Evolutionary conservation across 2,113 vertebrate genomes (phyloP).

Genomic region (Morone saxatilis): DNA sequence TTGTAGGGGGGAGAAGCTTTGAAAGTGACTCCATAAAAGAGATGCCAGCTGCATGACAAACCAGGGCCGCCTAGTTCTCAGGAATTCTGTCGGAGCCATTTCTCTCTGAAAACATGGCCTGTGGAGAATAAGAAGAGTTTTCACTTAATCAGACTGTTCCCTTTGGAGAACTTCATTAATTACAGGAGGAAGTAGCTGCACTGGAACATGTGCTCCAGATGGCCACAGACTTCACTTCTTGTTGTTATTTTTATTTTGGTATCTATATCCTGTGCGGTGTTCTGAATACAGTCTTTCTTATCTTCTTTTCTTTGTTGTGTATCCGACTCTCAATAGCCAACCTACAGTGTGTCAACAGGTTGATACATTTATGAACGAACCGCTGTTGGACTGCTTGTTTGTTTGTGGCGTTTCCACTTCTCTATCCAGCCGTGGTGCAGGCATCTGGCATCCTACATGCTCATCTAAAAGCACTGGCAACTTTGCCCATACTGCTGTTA

Average conservation of each 20-base stretch:
- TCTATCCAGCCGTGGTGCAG: slow-evolving; percentile 14
- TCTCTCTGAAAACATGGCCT: slow-evolving; percentile 54
- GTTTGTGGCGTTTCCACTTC: slow-evolving; percentile 37
- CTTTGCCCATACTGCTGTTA: slow-evolving; percentile 32
- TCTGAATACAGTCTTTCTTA: background rate
- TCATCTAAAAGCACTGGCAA: slow-evolving; percentile 38
- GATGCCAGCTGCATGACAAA: slow-evolving; percentile 75
- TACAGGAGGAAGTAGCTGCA: slow-evolving; percentile 68
- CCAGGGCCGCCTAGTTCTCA: slow-evolving; percentile 59
- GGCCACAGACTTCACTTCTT: slow-evolving; percentile 32
- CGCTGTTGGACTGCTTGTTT: slow-evolving; percentile 21
- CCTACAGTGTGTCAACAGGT: slow-evolving; percentile 13
- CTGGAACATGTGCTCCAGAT: slow-evolving; percentile 65
- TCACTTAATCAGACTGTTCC: slow-evolving; percentile 76
- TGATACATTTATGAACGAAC: slow-evolving; percentile 5
- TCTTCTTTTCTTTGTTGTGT: background rate
- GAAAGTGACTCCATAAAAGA: slow-evolving; percentile 78
- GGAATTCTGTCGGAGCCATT: slow-evolving; percentile 58
- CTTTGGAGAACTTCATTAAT: slow-evolving; percentile 76
- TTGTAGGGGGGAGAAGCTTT: slow-evolving; percentile 68
- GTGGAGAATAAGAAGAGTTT: slow-evolving; percentile 72
- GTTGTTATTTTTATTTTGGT: slow-evolving; percentile 46
- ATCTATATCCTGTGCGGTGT: slow-evolving; percentile 7
- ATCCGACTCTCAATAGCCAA: background rate
- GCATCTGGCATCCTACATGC: slow-evolving; percentile 40